Conservation (phyloP, 2,888 invertebrate species). For the Oasisia sp. region DNA sequence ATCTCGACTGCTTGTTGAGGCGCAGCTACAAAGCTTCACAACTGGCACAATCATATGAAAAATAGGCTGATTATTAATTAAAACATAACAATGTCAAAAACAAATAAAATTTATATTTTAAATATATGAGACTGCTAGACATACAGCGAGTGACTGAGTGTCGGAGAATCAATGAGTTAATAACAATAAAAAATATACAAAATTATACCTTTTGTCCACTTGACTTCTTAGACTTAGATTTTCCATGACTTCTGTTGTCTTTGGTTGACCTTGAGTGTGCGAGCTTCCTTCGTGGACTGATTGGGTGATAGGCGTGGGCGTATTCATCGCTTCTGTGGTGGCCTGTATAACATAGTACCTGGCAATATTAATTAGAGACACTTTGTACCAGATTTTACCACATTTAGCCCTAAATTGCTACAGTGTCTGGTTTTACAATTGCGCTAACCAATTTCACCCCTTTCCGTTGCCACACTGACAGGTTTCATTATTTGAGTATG, state of each 20-base stretch:
- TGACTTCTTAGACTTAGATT: conserved; percentile 10
- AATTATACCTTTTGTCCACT: neutral
- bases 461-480: no score
- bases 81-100: neutral
- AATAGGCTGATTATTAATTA: neutral
- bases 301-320: neutral
- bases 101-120: neutral
- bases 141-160: neutral
- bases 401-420: no score
- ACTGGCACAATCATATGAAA: neutral
- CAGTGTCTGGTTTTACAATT: no score
- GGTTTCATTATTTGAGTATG: no score
- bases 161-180: neutral
- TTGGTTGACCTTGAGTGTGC: conserved; percentile 10
- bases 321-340: conserved; percentile 6
- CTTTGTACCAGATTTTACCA: no score
- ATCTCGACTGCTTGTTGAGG: neutral
- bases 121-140: neutral
- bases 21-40: neutral
- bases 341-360: neutral
- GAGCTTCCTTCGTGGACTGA: neutral
- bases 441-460: no score
- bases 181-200: neutral
- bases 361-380: neutral
- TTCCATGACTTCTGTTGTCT: neutral